Base-by-base conservation (phyloP, 1,140 invertebrate species). In the Kradibia gibbosae region DNA sequence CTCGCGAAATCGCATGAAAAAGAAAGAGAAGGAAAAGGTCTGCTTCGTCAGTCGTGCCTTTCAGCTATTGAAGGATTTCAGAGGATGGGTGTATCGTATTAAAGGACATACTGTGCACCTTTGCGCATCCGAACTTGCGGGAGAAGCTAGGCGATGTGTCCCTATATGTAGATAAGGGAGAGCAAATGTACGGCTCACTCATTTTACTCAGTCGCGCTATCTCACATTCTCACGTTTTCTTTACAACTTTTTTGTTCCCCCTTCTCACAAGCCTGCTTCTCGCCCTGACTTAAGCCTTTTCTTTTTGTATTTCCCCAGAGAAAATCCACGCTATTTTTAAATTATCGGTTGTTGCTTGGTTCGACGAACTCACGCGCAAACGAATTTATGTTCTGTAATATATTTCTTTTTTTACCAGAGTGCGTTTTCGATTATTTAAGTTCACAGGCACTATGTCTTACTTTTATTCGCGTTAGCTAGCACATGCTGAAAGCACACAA, bases 191-290 rank as follows among this genome's bases (percentile, higher is more conserved):
- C 34, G 34, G 31, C 60, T 50, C 62, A 10, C n/a, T 50, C 31
- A 15, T 78, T 75, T 57, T 36, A 48, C 31, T n/a, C 31, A 31
- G 42, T 15, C 25, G 28, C n/a, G 45, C 48, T 78, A 48, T 77
- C 62, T 67, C 1, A 0, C 74, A 50, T 36, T 77, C 60, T 50
- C 74, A 28, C 57, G 1, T 28, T 36, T 50, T 78, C 34, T 50
- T n/a, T 81, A 74, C 79, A 87, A 77, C 81, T 76, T 82, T 80
- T 39, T 36, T 73, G 78, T 85, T 65, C 81, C 77, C 81, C 65
- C 80, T 34, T 73, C 50, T 60, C 48, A 13, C 71, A 25, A 20
- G 11, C 3, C 15, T 20, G 28, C 22, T 57, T 39, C 60, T 62
- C 60, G 20, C 31, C 31, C 25, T 34, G 28, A 5, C 8, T 28